Evolutionary conservation across 2,113 vertebrate genomes (phyloP).

Genomic region (Herpetotheres cachinnans): DNA sequence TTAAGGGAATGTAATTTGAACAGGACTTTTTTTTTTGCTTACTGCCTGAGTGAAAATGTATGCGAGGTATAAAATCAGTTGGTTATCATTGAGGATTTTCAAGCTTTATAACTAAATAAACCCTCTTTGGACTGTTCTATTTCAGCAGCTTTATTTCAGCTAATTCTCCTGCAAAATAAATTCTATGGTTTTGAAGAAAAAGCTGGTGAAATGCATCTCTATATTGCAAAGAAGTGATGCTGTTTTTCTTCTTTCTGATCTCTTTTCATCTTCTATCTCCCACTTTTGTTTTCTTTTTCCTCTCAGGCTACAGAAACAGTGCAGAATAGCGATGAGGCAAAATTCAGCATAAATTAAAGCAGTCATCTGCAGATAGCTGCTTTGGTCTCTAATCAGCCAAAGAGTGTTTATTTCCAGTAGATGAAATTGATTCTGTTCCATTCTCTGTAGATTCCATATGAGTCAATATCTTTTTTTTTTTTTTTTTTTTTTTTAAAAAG

Average conservation of each 20-base stretch:
- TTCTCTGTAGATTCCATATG: not conserved
- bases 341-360: not conserved
- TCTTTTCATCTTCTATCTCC: not conserved
- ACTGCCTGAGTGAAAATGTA: not conserved
- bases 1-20: not conserved
- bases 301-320: not conserved
- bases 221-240: not conserved
- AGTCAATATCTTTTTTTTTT: not conserved
- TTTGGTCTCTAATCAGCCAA: slow-evolving; percentile 1
- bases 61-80: not conserved
- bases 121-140: not conserved
- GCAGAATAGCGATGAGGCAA: not conserved
- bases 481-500: not conserved
- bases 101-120: not conserved
- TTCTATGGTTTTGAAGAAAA: not conserved
- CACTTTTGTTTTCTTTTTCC: not conserved
- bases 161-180: not conserved
- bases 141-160: not conserved
- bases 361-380: not conserved
- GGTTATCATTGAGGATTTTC: not conserved
- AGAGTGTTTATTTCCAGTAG: not conserved
- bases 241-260: not conserved
- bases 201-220: not conserved
- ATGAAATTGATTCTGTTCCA: not conserved
- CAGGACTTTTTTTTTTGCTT: not conserved